Percentiles rank a stretch among this genome's conserved stretches.
Evolutionary conservation across 2,797 vertebrate genomes (phyloP).

Genomic region (Nyctalus aviator): DNA sequence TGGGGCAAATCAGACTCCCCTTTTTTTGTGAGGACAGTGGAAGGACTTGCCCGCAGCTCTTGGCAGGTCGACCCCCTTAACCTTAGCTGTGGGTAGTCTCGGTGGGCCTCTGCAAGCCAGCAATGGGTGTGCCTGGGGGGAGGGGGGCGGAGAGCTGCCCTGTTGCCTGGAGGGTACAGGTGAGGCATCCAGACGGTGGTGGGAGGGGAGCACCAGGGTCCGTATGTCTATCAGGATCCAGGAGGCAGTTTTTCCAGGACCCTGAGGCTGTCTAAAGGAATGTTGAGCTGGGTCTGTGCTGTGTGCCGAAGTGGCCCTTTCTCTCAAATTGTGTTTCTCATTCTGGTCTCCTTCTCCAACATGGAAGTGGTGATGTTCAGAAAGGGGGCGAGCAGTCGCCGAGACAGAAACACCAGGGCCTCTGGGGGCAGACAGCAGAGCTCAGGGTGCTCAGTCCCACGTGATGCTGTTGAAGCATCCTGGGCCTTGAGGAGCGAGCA

Average conservation of each 20-base stretch:
- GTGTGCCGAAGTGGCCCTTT: conserved; percentile 4
- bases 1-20: not conserved
- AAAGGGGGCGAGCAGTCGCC: conserved; percentile 27
- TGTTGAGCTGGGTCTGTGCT: conserved; percentile 6
- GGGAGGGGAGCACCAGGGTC: not conserved
- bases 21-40: not conserved
- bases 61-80: not conserved
- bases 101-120: not conserved
- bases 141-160: not conserved
- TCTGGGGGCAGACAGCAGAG: not conserved
- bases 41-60: not conserved
- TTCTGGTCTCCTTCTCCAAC: not conserved
- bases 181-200: not conserved
- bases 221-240: not conserved
- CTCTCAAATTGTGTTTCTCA: conserved; percentile 11
- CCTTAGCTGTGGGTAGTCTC: not conserved
- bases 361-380: conserved; percentile 20
- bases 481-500: not conserved
- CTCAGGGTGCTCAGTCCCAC: not conserved
- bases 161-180: not conserved
- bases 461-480: not conserved
- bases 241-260: conserved; percentile 49
- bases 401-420: not conserved
- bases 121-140: accelerated
- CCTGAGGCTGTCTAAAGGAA: not conserved